Percentiles rank a stretch among this genome's conserved stretches.
Evolutionary conservation across 1,140 invertebrate genomes (phyloP).

Genomic region (Drosophila aff.): DNA sequence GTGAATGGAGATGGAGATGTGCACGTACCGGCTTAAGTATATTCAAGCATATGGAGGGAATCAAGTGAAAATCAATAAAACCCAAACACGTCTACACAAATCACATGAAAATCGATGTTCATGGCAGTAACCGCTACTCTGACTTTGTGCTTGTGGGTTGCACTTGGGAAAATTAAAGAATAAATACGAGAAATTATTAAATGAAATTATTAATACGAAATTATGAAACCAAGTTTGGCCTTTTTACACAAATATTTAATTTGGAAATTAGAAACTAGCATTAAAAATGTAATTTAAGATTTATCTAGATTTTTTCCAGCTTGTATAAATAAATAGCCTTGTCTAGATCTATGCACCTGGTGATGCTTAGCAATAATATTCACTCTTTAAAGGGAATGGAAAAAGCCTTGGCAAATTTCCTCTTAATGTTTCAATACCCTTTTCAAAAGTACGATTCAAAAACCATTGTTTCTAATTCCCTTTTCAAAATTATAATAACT

Average conservation of each 20-base stretch:
- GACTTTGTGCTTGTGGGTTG: constrained; percentile 12
- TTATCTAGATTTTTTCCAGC: fast-evolving
- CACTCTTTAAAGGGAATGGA: background rate
- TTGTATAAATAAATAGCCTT: background rate
- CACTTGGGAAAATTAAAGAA: background rate
- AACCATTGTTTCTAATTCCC: too few relatives aligned
- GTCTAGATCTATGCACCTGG: background rate
- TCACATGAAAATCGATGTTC: constrained; percentile 82
- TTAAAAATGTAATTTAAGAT: background rate
- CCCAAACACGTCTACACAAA: constrained; percentile 83
- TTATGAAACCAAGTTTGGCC: too few relatives aligned
- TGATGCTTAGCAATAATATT: too few relatives aligned
- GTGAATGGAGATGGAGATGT: constrained; percentile 62
- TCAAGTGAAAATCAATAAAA: constrained; percentile 84
- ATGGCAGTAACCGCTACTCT: constrained; percentile 34
- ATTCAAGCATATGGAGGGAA: constrained; percentile 82
- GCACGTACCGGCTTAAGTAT: constrained; percentile 80
- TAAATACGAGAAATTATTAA: background rate
- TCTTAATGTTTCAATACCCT: background rate
- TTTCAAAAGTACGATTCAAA: background rate
- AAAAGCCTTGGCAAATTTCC: background rate
- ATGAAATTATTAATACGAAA: too few relatives aligned
- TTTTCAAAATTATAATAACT: background rate
- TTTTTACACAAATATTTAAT: background rate
- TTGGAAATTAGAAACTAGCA: background rate